phyloP scores from a whole-genome alignment of 2,888 invertebrate genomes.

The Podabrus alpinus region DNA sequence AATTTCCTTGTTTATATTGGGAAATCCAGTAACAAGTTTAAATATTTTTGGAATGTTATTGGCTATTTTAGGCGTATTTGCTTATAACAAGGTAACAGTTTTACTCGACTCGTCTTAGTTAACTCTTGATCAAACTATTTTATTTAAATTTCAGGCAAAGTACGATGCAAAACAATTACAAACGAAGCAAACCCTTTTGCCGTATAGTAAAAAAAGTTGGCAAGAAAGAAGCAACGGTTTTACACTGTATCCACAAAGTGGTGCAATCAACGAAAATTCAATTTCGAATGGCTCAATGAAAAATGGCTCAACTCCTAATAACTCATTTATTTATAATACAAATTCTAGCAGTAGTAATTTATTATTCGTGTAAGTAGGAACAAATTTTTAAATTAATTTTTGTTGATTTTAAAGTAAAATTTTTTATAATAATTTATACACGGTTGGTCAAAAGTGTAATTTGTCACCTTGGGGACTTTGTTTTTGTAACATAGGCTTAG shows the following conservation, averaged over 20 bases:
- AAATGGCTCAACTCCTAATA: slow-evolving; percentile 42
- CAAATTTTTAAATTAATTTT: slow-evolving; percentile 8
- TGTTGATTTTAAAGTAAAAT: slow-evolving; percentile 5
- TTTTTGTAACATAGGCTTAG: neutral
- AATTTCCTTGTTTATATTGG: slow-evolving; percentile 82
- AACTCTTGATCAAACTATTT: neutral
- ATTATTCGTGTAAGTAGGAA: slow-evolving; percentile 42
- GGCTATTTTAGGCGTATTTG: slow-evolving; percentile 87
- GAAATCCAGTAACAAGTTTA: slow-evolving; percentile 86
- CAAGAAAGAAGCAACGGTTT: slow-evolving; percentile 72
- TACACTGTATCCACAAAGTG: slow-evolving; percentile 67
- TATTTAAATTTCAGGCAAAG: slow-evolving; percentile 63
- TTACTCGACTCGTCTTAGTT: too few relatives aligned
- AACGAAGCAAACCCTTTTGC: slow-evolving; percentile 60
- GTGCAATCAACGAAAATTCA: slow-evolving; percentile 17
- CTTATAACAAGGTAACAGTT: slow-evolving; percentile 89
- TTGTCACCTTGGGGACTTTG: neutral
- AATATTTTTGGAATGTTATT: slow-evolving; percentile 90
- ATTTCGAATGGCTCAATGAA: slow-evolving; percentile 34
- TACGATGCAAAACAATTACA: slow-evolving; percentile 65
- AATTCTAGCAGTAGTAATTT: slow-evolving; percentile 48
- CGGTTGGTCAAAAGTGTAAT: neutral
- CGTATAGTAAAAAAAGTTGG: slow-evolving; percentile 56
- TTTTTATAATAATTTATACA: neutral
- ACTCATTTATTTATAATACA: slow-evolving; percentile 44